Base-by-base conservation (phyloP, 2,113 vertebrate species). In the Rattus rattus region DNA sequence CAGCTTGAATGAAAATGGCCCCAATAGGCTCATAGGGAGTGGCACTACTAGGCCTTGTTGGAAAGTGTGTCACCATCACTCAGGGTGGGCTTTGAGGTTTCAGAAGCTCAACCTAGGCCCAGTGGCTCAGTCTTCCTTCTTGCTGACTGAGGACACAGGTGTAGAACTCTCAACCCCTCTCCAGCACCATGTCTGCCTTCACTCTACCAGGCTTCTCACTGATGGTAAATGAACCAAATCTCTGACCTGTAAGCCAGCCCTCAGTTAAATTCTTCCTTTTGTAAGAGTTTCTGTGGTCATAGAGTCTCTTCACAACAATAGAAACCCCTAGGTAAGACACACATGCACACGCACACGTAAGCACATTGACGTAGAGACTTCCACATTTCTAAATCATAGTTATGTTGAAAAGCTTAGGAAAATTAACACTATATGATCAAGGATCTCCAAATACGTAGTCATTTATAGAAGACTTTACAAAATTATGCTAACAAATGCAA, bases 401-500 rank as follows among this genome's bases (percentile, higher is more conserved):
- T 91, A 73, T 61, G 0, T 30, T 77, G 11, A 54, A 86, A 81
- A 90, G 11, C 49, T 84, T 87, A 77, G 88, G 63, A 91, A 90
- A 16, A 75, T 90, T 90, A 84, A 70, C 85, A 14, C 14, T 1
- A 63, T 84, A 79, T 56, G 75, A 54, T 26, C 26, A 75, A 90
- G 13, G 33, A 56, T 24, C 22, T 91, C 10, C 16, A 88, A 39
- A 36, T 77, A 94, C 80, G 83, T 72, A 8, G 70, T 85, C 22
- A 61, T 52, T 89, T 90, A 63, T 67, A 43, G 39, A 90, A 81
- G 54, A 84, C 54, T 90, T 97, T 88, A 69, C n/a, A 95, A 86
- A 94, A 93, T 91, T 90, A 26, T 94, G 8, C 95, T 92, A 54
- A 49, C 59, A 88, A 79, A 90, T 91, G 61, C 85, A 11, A 88